Percentiles rank a stretch among this genome's conserved stretches.
phyloP scores from a whole-genome alignment of 2,113 vertebrate genomes.

The Mustela nigripes region DNA sequence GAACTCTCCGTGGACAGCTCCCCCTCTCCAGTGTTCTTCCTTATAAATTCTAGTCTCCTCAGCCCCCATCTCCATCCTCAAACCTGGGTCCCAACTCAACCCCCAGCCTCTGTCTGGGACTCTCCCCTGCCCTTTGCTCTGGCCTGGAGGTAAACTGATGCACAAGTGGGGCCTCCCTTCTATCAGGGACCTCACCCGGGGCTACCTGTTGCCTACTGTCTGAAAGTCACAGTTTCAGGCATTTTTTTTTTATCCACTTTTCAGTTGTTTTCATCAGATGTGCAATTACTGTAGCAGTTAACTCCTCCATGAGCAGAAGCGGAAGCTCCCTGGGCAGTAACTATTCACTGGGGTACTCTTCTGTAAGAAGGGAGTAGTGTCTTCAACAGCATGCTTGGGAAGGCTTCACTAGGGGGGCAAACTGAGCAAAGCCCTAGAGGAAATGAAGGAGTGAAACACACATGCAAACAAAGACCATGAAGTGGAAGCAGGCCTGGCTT shows the following conservation, averaged over 20 bases:
- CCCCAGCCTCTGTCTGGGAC: not conserved
- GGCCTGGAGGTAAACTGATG: not conserved
- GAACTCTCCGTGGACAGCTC: not conserved
- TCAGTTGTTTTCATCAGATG: not conserved
- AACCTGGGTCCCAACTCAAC: not conserved
- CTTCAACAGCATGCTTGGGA: not conserved
- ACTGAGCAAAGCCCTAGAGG: not conserved
- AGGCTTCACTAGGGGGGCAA: not conserved
- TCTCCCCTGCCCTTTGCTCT: not conserved
- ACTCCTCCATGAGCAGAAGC: not conserved
- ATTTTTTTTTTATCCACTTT: not conserved
- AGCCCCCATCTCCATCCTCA: not conserved
- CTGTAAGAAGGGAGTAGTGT: not conserved
- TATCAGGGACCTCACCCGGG: not conserved
- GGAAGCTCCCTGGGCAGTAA: not conserved
- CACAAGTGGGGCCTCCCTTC: not conserved
- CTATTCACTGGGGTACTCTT: not conserved
- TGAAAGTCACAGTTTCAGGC: not conserved
- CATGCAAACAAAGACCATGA: not conserved
- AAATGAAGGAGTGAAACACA: not conserved
- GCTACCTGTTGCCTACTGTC: not conserved
- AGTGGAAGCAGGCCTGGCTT: not conserved
- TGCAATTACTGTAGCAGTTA: not conserved
- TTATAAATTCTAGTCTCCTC: not conserved
- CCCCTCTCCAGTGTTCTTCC: not conserved